Percentiles rank a stretch among this genome's conserved stretches.
Evolutionary conservation across 2,113 vertebrate genomes (phyloP).

Genomic region (Prinia subflava): DNA sequence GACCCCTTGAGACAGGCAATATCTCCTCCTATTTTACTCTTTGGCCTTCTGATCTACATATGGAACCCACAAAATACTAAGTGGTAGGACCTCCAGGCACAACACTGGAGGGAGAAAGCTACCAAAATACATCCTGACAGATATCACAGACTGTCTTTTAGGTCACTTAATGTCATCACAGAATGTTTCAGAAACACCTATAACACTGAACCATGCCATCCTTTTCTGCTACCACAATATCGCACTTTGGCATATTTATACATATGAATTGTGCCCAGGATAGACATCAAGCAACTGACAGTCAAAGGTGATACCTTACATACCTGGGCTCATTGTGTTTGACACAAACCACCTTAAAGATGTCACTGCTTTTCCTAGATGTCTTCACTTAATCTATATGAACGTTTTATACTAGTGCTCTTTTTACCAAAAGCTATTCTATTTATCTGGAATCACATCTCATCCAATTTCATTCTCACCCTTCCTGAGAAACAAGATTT

Average conservation of each 20-base stretch:
- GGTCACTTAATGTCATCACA: not conserved
- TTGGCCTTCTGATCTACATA: not conserved
- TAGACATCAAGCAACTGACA: not conserved
- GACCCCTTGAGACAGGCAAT: not conserved
- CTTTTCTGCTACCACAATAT: not conserved
- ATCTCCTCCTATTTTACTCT: not conserved
- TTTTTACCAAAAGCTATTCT: not conserved
- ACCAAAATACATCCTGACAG: not conserved
- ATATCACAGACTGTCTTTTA: not conserved
- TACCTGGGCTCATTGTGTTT: not conserved
- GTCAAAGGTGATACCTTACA: not conserved
- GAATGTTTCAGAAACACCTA: not conserved
- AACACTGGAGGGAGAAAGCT: not conserved
- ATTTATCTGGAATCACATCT: not conserved
- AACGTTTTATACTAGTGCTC: not conserved
- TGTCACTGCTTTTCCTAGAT: not conserved
- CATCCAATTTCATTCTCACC: not conserved
- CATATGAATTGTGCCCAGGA: not conserved
- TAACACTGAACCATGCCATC: not conserved
- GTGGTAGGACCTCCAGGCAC: not conserved
- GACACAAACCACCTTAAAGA: not conserved
- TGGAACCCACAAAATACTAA: not conserved
- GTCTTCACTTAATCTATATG: not conserved
- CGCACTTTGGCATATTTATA: not conserved
- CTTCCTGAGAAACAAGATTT: conserved; percentile 20